A percentile compares a stretch with the other conserved stretches of the same genome.
Conservation (phyloP, 30 jellyfish, hydroid and myxozoan species). For the Pseudorhiza aurosa region DNA sequence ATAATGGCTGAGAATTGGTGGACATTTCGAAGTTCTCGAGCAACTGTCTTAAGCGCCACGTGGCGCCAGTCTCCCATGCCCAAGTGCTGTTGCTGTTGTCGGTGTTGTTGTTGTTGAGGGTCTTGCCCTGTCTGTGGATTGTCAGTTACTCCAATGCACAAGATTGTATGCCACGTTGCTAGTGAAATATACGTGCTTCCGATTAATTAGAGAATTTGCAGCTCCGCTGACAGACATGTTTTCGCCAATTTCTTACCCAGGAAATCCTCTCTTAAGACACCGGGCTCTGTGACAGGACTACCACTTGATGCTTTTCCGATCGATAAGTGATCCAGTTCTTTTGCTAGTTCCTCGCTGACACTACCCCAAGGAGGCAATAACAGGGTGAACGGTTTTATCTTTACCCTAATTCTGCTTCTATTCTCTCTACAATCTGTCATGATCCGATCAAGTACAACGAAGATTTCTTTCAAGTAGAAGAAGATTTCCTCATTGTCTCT, state of each 20-base stretch:
- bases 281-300: slow-evolving; percentile 10
- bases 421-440: slow-evolving; percentile 44
- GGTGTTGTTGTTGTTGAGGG: no score
- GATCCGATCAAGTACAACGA: slow-evolving; percentile 23
- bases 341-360: not conserved
- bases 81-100: no score
- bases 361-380: slow-evolving; percentile 42
- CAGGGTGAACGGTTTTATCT: slow-evolving; percentile 18
- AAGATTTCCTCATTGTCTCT: slow-evolving; percentile 1
- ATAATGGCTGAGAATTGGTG: no score
- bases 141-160: no score
- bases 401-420: not conserved
- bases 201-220: no score
- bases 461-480: slow-evolving; percentile 3
- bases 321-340: not conserved
- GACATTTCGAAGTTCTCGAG: no score
- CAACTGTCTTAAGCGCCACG: no score
- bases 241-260: not conserved
- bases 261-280: not conserved
- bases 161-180: not conserved
- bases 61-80: no score
- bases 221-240: not conserved
- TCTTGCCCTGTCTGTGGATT: no score
- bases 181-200: not conserved
- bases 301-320: not conserved